Base-by-base conservation (phyloP, 2,113 vertebrate genomes). In the Neodon shergylaensis region DNA sequence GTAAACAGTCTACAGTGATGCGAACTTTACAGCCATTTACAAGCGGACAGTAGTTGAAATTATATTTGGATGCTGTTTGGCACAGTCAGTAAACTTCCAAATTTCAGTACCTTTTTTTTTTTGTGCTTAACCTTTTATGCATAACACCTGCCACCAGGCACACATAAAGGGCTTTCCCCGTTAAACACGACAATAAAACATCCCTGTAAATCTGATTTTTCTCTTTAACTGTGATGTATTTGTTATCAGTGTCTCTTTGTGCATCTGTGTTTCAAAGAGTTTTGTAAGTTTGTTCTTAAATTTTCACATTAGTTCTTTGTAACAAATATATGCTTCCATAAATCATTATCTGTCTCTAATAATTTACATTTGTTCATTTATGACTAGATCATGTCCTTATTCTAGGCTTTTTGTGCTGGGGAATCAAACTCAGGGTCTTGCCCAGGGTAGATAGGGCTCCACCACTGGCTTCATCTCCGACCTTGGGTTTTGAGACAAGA, bases 11-110 rank as follows among this genome's bases (percentile, higher is more conserved):
- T 94, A 94, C 54, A 83, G 44, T 58, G 78, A 89, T 16, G 52
- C 26, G 49, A 88, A 93, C 81, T 77, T 89, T 91, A 95, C 81
- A 90, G n/a, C 36, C 61, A 89, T 74, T 89, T 47, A 94, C 88
- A 77, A 74, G 44, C 76, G 73, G 77, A 65, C 44, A 89, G 72
- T 42, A 86, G 42, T 92, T 89, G 66, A 97, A 91, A 91, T 88
- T 88, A 52, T 77, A 76, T 94, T 92, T 85, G 52, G 73, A 86
- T 85, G 81, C 83, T 94, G 44, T 88, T 91, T 94, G 39, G 13
- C 74, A 95, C 73, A 93, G 66, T 88, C 72, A 31, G 72, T 94
- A 95, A 95, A 94, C 88, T 70, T 94, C 31, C 52, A 89, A 86
- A 91, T 95, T 96, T 95, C 82, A 82, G 63, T 77, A 72, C 31